phyloP scores from a whole-genome alignment of 2,113 vertebrate species.

The Saimiri boliviensis region DNA sequence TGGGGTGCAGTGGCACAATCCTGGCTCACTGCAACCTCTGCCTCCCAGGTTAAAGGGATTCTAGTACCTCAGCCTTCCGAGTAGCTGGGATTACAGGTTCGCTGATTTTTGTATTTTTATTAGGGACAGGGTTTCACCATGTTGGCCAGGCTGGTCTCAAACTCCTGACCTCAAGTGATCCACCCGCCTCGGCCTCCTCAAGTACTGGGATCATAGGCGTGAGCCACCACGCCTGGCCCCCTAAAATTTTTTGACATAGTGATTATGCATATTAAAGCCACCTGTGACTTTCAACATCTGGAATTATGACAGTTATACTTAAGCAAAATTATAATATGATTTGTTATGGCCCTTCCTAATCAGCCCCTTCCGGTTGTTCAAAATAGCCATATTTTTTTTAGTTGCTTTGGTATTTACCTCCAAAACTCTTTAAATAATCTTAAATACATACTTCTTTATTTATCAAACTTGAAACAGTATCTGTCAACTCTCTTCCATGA shows the following conservation, averaged over 20 bases:
- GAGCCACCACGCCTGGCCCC: too few species aligned
- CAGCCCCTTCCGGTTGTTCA: background rate
- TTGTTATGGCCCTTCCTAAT: background rate
- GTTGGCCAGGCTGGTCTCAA: too few species aligned
- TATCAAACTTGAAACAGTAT: conserved; percentile 12
- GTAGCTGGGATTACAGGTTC: too few species aligned
- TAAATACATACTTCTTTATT: background rate
- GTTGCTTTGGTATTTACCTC: background rate
- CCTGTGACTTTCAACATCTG: background rate
- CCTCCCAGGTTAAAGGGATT: too few species aligned
- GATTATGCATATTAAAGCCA: background rate
- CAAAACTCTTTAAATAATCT: background rate
- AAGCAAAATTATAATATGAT: background rate
- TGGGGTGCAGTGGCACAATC: too few species aligned
- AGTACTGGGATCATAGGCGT: too few species aligned
- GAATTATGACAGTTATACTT: background rate
- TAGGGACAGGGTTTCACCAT: too few species aligned
- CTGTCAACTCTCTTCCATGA: background rate
- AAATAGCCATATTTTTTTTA: conserved; percentile 1
- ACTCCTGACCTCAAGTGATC: too few species aligned
- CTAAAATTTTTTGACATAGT: background rate
- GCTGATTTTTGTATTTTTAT: too few species aligned
- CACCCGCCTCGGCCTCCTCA: too few species aligned
- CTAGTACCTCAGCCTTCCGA: too few species aligned
- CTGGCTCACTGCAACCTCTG: too few species aligned